Evolutionary conservation across 2,888 invertebrate species (phyloP), one percentile per base, ranked within the genome.

Genomic region (Tiliacea citrago): DNA sequence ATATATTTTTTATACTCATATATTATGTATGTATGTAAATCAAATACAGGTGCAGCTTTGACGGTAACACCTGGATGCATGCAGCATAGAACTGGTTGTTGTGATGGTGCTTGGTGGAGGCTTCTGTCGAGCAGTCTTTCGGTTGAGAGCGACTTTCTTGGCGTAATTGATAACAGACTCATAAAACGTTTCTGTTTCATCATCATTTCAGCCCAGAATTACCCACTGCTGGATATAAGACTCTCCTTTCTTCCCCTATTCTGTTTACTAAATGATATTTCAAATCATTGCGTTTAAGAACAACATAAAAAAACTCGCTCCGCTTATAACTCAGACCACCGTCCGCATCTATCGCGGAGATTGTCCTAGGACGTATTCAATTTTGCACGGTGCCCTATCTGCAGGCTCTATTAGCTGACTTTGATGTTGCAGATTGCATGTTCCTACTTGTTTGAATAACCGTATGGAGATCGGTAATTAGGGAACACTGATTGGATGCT

Each of bases 331-430:
- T 89, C 85, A 66, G 2, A 58, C 86, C 87, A 81, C 18, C 10
- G 29, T 73, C 80, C 88, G 91, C 92, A 92, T 95, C 95, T 94
- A 93, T 93, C 92, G 94, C 89, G 91, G 93, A 95, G 95, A 95
- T 95, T 95, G 95, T 93, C 92, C 91, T 88, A 94, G 94, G 94
- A 94, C 95, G 93, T 95, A 95, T 96, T 96, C 95, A 96, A 95
- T 95, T 95, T 95, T 93, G 95, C 94, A 90, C 92, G 91, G 93
- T 90, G 92, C 93, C 90, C 93, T 94, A 94, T 94, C 95, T 93
- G 83, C 92, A 83, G 89, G 90, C 91, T 93, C 94, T 95, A 95
- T 95, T 95, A 95, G 94, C 92, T 89, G 79, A 83, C 85, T 86
- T 84, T 85, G 87, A 87, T 79, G 86, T 77, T 77, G 78, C 72